Conservation (phyloP, 2,888 invertebrate species). For the Panzeria rudis region DNA sequence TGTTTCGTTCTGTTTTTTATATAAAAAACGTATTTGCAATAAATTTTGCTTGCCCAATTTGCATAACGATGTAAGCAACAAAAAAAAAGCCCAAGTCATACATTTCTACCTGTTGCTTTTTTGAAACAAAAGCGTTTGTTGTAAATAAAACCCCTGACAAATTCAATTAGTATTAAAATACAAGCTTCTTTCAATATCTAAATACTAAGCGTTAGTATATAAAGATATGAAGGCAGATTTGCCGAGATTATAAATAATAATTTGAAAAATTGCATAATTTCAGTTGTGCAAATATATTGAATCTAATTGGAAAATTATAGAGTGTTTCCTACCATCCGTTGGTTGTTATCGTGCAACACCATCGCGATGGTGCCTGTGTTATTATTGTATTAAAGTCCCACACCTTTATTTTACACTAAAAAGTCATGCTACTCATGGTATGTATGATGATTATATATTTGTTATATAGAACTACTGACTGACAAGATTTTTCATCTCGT, state of each 20-base stretch:
- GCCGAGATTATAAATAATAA: slow-evolving; percentile 21
- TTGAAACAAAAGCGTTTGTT: neutral
- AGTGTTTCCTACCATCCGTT: slow-evolving; percentile 6
- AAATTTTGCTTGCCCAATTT: slow-evolving; percentile 46
- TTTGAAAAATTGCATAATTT: slow-evolving; percentile 59
- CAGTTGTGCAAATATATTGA: slow-evolving; percentile 47
- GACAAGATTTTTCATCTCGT: slow-evolving; percentile 64
- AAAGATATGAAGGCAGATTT: slow-evolving; percentile 18
- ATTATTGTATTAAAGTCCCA: slow-evolving; percentile 58
- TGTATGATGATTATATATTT: slow-evolving; percentile 20
- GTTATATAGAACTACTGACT: slow-evolving; percentile 41
- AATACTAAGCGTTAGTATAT: slow-evolving; percentile 3
- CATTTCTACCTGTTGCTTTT: slow-evolving; percentile 36
- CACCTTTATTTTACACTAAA: slow-evolving; percentile 45
- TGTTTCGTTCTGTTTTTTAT: neutral
- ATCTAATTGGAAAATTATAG: slow-evolving; percentile 55
- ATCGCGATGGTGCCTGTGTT: slow-evolving; percentile 26
- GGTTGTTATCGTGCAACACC: slow-evolving; percentile 47
- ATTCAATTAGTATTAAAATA: slow-evolving; percentile 43
- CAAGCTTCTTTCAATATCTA: neutral
- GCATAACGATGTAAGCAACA: slow-evolving; percentile 33
- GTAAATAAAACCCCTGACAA: slow-evolving; percentile 9
- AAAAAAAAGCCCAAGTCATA: neutral
- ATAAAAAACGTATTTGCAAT: neutral
- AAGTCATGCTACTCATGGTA: neutral